Percentiles rank a stretch among this genome's conserved stretches.
Conservation (phyloP, 2,888 invertebrate genomes). For the Pristionchus exspectatus region DNA sequence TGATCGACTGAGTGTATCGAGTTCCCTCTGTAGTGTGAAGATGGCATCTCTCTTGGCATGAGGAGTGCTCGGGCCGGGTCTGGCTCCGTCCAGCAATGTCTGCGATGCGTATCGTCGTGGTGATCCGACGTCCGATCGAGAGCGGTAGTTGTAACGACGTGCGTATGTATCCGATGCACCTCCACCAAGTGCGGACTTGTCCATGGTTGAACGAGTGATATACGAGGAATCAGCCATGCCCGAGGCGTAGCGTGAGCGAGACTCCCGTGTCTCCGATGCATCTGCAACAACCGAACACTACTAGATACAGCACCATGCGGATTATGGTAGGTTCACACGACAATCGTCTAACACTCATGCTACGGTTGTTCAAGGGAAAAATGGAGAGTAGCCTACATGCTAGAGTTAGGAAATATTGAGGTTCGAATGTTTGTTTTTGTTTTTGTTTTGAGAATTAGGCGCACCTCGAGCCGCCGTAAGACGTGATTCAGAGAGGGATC, state of each 20-base stretch:
- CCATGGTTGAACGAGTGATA: conserved; percentile 67
- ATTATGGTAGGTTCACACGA: conserved; percentile 56
- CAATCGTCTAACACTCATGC: conserved; percentile 43
- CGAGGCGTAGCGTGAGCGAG: conserved; percentile 72
- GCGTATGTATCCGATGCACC: conserved; percentile 71
- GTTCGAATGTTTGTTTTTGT: not conserved
- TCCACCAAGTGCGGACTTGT: conserved; percentile 62
- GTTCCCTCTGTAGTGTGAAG: conserved; percentile 77
- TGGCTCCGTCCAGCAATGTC: conserved; percentile 77
- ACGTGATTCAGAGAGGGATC: conserved; percentile 78
- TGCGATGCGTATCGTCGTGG: conserved; percentile 77
- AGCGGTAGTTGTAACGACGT: conserved; percentile 78
- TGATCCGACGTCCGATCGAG: conserved; percentile 75
- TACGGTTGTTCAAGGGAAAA: not conserved
- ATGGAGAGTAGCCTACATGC: conserved; percentile 22
- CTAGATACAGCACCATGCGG: conserved; percentile 54
- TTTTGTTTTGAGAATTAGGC: not conserved
- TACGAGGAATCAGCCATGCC: conserved; percentile 70
- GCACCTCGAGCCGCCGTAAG: conserved; percentile 64
- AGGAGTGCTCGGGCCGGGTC: conserved; percentile 78
- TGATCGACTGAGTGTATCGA: conserved; percentile 77
- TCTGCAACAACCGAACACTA: conserved; percentile 57
- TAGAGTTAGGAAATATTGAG: not conserved
- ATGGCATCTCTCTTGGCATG: conserved; percentile 77
- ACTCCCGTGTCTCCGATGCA: conserved; percentile 57